Evolutionary conservation across 2,888 invertebrate genomes (phyloP).

Genomic region (Hydroisotoma schaefferi): DNA sequence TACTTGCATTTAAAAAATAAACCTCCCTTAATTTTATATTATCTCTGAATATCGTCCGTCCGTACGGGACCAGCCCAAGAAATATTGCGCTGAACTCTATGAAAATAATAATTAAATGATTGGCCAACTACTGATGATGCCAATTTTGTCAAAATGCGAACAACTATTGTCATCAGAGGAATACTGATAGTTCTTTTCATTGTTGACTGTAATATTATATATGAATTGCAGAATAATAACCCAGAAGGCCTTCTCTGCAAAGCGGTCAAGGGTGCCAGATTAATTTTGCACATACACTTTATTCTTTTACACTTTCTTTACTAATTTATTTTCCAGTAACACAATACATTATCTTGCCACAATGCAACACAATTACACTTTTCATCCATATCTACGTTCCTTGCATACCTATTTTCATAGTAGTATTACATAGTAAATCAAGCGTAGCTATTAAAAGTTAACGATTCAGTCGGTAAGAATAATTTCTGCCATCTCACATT

Average conservation of each 20-base stretch:
- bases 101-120: neutral
- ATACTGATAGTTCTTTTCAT: neutral
- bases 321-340: slow-evolving; percentile 9
- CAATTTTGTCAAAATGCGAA: neutral
- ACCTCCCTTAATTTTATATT: neutral
- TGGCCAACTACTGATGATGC: neutral
- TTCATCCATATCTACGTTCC: no score
- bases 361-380: no score
- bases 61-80: no score
- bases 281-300: slow-evolving; percentile 5
- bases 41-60: neutral
- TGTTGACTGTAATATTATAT: slow-evolving; percentile 1
- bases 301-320: neutral
- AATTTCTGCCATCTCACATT: no score
- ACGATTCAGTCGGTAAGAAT: no score
- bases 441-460: no score
- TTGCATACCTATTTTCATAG: no score
- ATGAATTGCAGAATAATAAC: slow-evolving; percentile 8
- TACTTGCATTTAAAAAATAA: neutral
- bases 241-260: slow-evolving; percentile 10
- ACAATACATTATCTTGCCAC: neutral
- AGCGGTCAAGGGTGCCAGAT: slow-evolving; percentile 17
- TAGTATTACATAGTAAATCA: no score
- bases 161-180: neutral
- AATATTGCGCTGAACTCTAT: no score